Evolutionary conservation across 2,888 invertebrate genomes (phyloP).

Genomic region (Chymomyza fuscimana): DNA sequence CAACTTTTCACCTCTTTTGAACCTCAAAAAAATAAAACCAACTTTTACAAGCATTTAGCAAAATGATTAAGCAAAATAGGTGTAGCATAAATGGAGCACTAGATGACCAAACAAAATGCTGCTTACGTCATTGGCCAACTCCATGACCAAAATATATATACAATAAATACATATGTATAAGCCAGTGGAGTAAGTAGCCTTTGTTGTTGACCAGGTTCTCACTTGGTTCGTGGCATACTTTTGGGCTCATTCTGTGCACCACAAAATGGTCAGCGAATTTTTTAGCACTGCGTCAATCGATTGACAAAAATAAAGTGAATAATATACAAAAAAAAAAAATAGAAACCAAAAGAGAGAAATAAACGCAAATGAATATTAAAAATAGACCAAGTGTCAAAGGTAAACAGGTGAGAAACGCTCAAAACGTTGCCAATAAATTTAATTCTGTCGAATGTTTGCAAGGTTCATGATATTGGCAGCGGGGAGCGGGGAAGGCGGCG

Average conservation of each 20-base stretch:
- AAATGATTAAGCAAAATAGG: neutral
- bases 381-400: neutral
- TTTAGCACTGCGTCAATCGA: conserved; percentile 11
- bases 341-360: neutral
- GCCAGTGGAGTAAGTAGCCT: neutral
- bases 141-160: neutral
- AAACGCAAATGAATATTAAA: conserved; percentile 7
- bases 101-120: neutral
- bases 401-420: neutral
- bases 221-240: neutral
- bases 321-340: neutral
- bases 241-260: neutral
- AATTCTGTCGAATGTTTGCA: neutral
- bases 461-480: neutral
- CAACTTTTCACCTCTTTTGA: too few relatives aligned
- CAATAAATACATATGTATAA: neutral
- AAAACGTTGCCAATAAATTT: neutral
- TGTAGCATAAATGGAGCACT: neutral
- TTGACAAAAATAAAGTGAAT: conserved; percentile 8
- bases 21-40: too few relatives aligned
- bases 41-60: neutral
- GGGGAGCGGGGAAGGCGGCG: neutral
- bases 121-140: neutral
- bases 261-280: conserved; percentile 5
- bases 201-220: neutral